Percentiles rank a stretch among this genome's conserved stretches.
These are phyloP conservation scores for Exocentrus adspersus DNA, from an alignment of 2,888 invertebrate genomes.

Conservation along the genomic window DNA sequence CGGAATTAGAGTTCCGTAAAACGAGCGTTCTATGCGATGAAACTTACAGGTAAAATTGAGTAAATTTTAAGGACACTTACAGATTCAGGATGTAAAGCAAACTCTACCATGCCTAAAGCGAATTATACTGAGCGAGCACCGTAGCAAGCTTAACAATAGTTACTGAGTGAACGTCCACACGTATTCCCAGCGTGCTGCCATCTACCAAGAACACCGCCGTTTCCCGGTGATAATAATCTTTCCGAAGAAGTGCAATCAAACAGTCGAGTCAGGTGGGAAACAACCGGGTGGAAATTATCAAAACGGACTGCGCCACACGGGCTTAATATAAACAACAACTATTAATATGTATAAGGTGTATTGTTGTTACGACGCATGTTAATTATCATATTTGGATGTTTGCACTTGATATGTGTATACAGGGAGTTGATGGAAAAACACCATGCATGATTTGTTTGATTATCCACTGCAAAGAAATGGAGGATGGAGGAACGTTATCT, in stretches of 20 bases:
- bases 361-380: slow-evolving; percentile 41
- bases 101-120: slow-evolving; percentile 44
- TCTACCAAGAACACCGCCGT: slow-evolving; percentile 58
- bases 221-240: slow-evolving; percentile 58
- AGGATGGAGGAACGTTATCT: no score
- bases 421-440: no score
- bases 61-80: slow-evolving; percentile 27
- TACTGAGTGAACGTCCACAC: slow-evolving; percentile 47
- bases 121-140: slow-evolving; percentile 49
- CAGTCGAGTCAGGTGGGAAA: slow-evolving; percentile 41
- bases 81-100: slow-evolving; percentile 37
- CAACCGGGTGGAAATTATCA: slow-evolving; percentile 23
- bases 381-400: slow-evolving; percentile 40
- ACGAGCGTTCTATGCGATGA: neutral
- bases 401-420: slow-evolving; percentile 28
- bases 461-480: no score
- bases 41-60: slow-evolving; percentile 1
- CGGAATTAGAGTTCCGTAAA: neutral
- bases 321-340: slow-evolving; percentile 41
- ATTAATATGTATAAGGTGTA: slow-evolving; percentile 48
- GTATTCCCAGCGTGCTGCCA: slow-evolving; percentile 54
- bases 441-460: no score
- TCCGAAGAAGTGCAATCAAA: slow-evolving; percentile 55
- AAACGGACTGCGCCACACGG: slow-evolving; percentile 26
- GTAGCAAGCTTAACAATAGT: slow-evolving; percentile 55